phyloP scores from a whole-genome alignment of 2,888 invertebrate genomes.

The Adineta ricciae region DNA sequence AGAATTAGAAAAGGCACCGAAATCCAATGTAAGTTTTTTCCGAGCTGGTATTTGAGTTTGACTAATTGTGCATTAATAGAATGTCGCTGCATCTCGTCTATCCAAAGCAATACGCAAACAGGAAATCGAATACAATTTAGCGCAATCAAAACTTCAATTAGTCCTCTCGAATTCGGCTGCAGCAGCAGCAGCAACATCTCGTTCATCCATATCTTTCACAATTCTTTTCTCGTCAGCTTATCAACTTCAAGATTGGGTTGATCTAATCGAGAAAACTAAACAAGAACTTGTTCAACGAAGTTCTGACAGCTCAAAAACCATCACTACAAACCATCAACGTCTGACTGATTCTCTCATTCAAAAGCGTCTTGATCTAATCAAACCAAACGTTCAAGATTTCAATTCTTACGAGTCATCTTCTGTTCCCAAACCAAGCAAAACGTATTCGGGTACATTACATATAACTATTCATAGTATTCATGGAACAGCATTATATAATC shows the following conservation, averaged over 20 bases:
- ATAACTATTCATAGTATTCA: not conserved
- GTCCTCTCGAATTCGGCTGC: not conserved
- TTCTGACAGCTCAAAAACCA: not conserved
- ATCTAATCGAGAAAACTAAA: constrained; percentile 9
- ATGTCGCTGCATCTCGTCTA: not conserved
- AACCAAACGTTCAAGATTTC: not conserved
- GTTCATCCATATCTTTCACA: too few relatives aligned
- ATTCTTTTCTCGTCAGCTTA: constrained; percentile 8
- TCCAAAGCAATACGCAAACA: not conserved
- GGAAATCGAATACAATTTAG: not conserved
- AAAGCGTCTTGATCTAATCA: not conserved
- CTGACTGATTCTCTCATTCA: not conserved
- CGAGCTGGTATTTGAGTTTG: too few relatives aligned
- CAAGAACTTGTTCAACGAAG: not conserved
- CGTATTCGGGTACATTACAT: constrained; percentile 16
- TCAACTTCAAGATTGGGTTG: constrained; percentile 17
- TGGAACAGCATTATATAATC: not conserved
- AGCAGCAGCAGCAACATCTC: not conserved
- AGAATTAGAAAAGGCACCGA: constrained; percentile 7
- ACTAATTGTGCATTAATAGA: not conserved
- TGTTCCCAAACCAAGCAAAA: not conserved
- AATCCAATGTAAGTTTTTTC: not conserved
- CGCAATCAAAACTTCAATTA: constrained; percentile 18
- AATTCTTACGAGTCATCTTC: not conserved
- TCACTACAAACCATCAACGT: not conserved